Conservation (phyloP, 2,797 vertebrate genomes). For the Argentina silus region DNA sequence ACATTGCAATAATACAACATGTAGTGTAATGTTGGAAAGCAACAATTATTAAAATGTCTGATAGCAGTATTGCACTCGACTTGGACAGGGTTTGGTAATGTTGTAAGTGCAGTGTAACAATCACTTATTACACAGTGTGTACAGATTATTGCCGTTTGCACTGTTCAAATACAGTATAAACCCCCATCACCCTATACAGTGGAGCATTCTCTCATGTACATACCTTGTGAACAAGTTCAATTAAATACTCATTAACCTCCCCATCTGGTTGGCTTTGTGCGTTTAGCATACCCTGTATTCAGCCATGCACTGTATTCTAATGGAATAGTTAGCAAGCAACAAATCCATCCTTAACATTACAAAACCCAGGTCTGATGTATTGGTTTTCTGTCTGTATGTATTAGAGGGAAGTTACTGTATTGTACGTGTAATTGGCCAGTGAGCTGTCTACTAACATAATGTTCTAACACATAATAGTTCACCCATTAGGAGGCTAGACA, state of each 20-base stretch:
- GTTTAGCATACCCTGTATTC: not conserved
- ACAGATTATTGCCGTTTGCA: too few relatives aligned
- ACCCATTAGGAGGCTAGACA: conserved; percentile 16
- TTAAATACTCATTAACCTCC: not conserved
- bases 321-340: conserved; percentile 32
- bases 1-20: not conserved
- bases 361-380: conserved; percentile 35
- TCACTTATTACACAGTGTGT: too few relatives aligned
- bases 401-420: conserved; percentile 41
- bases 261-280: not conserved
- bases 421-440: conserved; percentile 49
- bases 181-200: too few relatives aligned
- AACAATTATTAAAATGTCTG: too few relatives aligned
- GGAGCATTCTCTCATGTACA: not conserved
- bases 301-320: conserved; percentile 10
- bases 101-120: too few relatives aligned
- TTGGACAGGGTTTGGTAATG: too few relatives aligned
- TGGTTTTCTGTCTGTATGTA: conserved; percentile 49
- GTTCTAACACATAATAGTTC: conserved; percentile 39
- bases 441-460: conserved; percentile 56
- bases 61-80: too few relatives aligned
- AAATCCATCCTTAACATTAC: conserved; percentile 26
- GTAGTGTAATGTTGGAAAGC: not conserved
- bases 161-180: too few relatives aligned
- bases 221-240: not conserved